These are phyloP conservation scores for Picathartes gymnocephalus DNA, from an alignment of 2,113 vertebrate species.

Conservation along the genomic window DNA sequence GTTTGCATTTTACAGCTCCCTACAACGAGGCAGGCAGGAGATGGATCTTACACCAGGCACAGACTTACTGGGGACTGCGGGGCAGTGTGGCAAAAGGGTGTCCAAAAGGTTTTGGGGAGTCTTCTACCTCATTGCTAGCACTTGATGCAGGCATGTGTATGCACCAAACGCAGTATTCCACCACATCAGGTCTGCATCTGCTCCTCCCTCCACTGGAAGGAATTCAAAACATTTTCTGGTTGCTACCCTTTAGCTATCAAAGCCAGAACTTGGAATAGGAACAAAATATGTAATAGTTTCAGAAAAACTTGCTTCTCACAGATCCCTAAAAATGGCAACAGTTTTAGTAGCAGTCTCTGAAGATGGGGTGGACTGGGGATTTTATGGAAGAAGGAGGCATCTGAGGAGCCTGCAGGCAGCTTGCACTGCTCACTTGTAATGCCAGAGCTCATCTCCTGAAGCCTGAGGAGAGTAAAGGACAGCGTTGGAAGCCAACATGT, in stretches of 20 bases:
- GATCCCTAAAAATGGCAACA: constrained; percentile 18
- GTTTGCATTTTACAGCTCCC: background rate
- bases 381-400: background rate
- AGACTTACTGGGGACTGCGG: background rate
- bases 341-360: background rate
- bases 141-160: accelerated
- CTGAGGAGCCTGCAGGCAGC: background rate
- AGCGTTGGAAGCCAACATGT: background rate
- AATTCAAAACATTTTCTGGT: constrained; percentile 8
- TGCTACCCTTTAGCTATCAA: constrained; percentile 4
- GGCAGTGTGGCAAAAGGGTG: background rate
- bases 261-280: background rate
- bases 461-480: background rate
- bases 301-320: constrained; percentile 1
- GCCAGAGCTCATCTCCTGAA: background rate
- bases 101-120: background rate
- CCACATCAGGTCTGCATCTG: background rate
- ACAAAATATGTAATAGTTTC: background rate
- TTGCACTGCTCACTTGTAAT: background rate
- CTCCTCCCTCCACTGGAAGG: background rate
- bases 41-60: background rate
- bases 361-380: background rate
- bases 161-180: background rate
- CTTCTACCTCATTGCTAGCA: background rate
- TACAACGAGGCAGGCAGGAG: background rate